Evolutionary conservation across 2,888 invertebrate species (phyloP), one percentile per base, ranked within the genome.

Genomic region (Drosophila koepferae): DNA sequence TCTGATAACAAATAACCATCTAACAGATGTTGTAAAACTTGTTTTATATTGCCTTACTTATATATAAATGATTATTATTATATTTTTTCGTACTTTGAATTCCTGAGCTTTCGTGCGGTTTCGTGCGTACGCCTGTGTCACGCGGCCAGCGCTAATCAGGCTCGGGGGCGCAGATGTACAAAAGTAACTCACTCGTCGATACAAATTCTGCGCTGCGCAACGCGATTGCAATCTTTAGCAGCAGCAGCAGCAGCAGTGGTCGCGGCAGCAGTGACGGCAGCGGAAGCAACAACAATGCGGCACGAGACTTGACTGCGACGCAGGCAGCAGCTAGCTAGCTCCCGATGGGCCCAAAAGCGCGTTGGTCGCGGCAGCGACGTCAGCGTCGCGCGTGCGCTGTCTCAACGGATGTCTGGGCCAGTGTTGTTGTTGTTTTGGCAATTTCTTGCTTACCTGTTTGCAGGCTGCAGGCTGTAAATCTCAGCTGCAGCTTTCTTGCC

Each of bases 221-320:
- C 72, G 90, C 89, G 87, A 87, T 87, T 89, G 87, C 87, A 89
- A 87, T 90, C 90, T 90, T 90, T 86, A 83, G 89, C 81, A 86
- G 77, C 86, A 44, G 44, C 63, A 46, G 18, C 62, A 44, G 44
- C 63, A 46, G 9, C 65, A 40, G 36, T 2, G 20, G 20, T 2
- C 41, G 18, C 63, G 31, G 18, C 60, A 48, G n/a, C 62, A 28
- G 28, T 28, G 28, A 18, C 56, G 49, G 18, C 65, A 71, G 56
- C 59, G 23, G 46, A 61, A 62, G 41, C 63, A 75, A 61, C 68
- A 77, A 64, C 68, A 36, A 67, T 56, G 65, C 74, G 87, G 85
- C 89, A 87, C 90, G 89, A 81, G 89, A 75, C 89, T 77, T 65
- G 70, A 40, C 65, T 54, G 55, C 41, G 63, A 55, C 68, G 43